Evolutionary conservation across 2,888 invertebrate genomes (phyloP), one percentile per base, ranked within the genome.

Genomic region (Limnephilus auricula): DNA sequence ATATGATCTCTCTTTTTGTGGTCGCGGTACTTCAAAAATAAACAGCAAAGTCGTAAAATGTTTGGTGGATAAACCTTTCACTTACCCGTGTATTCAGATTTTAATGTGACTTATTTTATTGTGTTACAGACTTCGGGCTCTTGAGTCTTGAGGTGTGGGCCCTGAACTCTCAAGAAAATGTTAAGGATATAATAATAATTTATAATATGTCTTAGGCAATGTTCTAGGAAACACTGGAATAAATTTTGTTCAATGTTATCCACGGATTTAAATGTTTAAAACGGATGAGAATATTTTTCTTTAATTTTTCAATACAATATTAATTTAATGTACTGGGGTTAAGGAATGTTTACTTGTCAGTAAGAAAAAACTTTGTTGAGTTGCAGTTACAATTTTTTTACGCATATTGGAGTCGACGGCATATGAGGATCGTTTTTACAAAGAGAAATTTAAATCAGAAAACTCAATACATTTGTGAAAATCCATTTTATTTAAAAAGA

Each of bases 1-100:
- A 82, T 82, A 30, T 10, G 80, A 82, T 82, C 80, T 82, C 80
- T 82, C 80, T 82, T 32, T 80, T 32, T 31, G 80, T 82, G 80
- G 80, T 82, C 18, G 80, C 80, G 80, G 80, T 82, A 34, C 32
- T 82, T 82, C 80, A 82, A 82, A 82, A 82, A 82, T 82, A 82
- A 34, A 34, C 80, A 25, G 80, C 80, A 31, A 34, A 82, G 80
- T 15, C 80, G 32, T 82, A 82, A 82, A 82, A 32, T 82, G 32
- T 82, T 82, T 82, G 12, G 32, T 18, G 80, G 15, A 82, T 82
- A 82, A 82, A 32, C 80, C 80, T 82, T 82, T 82, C 65, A 65
- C 65, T 65, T 65, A 25, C 5, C 65, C 65, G 65, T 65, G 25
- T 65, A 65, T 65, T 65, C 65, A 65, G 65, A 65, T 65, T 65